Evolutionary conservation across 2,888 invertebrate genomes (phyloP).

Genomic region (Ernsta delagoae): DNA sequence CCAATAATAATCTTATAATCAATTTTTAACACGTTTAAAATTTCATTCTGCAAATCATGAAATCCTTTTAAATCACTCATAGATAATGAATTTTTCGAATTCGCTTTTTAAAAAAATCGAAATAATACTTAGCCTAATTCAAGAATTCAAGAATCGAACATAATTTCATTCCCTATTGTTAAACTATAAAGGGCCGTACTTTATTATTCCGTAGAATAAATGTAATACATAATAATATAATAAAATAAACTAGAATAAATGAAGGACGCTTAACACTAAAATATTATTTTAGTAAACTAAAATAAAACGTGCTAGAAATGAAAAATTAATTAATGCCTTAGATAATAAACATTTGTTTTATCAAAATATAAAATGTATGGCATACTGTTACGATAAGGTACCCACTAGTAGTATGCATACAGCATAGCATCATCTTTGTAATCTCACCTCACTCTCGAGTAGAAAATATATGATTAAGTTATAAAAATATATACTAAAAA

Average conservation of each 20-base stretch:
- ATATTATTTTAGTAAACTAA: conserved; percentile 32
- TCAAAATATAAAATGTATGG: conserved; percentile 65
- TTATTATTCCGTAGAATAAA: no score
- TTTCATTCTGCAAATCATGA: no score
- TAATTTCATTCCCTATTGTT: background rate
- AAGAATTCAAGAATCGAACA: no score
- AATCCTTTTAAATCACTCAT: no score
- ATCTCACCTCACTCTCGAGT: background rate
- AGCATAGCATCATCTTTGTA: background rate
- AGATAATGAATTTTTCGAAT: no score
- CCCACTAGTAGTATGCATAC: conserved; percentile 15
- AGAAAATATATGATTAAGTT: background rate
- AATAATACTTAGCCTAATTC: no score
- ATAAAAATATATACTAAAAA: background rate
- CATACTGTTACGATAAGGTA: conserved; percentile 57
- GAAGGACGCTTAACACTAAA: conserved; percentile 23
- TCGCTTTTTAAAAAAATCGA: no score
- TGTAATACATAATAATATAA: background rate
- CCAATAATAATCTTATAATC: no score
- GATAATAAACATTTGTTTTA: conserved; percentile 49
- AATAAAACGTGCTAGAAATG: conserved; percentile 30
- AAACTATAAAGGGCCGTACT: background rate
- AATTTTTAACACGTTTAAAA: no score
- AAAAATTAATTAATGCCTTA: conserved; percentile 13
- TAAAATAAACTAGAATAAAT: conserved; percentile 6